Conservation (phyloP, 2,113 vertebrate species). For the Taxidea taxus region DNA sequence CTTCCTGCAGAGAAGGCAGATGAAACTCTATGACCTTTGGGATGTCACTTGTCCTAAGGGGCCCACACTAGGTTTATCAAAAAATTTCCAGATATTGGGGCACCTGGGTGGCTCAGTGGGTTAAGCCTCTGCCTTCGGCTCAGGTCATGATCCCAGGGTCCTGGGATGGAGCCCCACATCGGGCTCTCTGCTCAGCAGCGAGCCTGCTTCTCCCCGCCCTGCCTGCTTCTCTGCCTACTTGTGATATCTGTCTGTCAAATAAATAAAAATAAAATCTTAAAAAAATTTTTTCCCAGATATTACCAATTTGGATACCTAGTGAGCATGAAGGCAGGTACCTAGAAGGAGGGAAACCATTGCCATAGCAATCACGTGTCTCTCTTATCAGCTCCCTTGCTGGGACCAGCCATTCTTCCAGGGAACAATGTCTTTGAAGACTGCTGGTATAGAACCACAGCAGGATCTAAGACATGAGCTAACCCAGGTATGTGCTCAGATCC, state of each 20-base stretch:
- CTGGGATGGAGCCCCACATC: too few relatives aligned
- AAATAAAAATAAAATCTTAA: too few relatives aligned
- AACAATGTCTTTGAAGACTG: neutral
- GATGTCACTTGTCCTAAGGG: neutral
- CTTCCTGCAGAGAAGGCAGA: slow-evolving; percentile 80
- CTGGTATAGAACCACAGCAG: neutral
- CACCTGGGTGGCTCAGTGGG: too few relatives aligned
- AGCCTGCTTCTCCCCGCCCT: too few relatives aligned
- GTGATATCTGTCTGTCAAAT: too few relatives aligned
- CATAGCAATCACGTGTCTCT: neutral
- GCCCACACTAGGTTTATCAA: neutral
- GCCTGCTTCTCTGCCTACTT: too few relatives aligned
- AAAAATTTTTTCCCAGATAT: neutral
- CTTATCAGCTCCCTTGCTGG: neutral
- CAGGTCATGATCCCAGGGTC: too few relatives aligned
- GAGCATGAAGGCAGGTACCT: neutral
- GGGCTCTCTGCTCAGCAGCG: too few relatives aligned
- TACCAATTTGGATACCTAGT: neutral
- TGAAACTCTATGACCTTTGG: neutral
- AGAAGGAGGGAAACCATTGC: neutral
- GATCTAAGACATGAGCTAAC: neutral
- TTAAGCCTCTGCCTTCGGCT: too few relatives aligned
- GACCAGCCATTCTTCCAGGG: neutral
- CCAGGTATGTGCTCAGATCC: neutral
- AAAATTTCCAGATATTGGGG: neutral